phyloP scores from a whole-genome alignment of 2,797 vertebrate species.

The Darevskia nairensis region DNA sequence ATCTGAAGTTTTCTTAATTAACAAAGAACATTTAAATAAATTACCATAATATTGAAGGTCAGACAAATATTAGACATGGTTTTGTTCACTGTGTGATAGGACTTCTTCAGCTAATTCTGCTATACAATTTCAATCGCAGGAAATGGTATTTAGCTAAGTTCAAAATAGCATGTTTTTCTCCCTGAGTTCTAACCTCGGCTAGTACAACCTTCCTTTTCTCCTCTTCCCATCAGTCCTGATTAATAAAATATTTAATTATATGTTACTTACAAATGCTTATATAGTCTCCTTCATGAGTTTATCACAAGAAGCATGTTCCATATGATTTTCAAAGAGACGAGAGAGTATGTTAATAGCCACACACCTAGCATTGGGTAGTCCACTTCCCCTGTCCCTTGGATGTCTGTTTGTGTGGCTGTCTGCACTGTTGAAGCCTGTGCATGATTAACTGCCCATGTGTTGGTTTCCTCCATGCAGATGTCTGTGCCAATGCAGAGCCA shows the following conservation, averaged over 20 bases:
- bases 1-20: slow-evolving; percentile 81
- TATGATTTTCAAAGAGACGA: too few species aligned
- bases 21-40: slow-evolving; percentile 80
- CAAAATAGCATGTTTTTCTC: slow-evolving; percentile 29
- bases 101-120: slow-evolving; percentile 28
- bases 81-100: slow-evolving; percentile 47
- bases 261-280: background rate
- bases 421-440: background rate
- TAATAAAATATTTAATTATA: slow-evolving; percentile 4
- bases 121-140: slow-evolving; percentile 29
- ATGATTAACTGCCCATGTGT: background rate
- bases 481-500: background rate
- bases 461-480: background rate
- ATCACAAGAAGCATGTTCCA: background rate
- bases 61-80: slow-evolving; percentile 70
- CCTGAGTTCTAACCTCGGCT: slow-evolving; percentile 28
- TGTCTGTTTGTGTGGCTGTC: background rate
- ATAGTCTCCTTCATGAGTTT: background rate
- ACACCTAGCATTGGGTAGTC: background rate
- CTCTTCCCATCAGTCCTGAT: background rate
- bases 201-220: slow-evolving; percentile 30
- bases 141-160: slow-evolving; percentile 43
- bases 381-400: background rate
- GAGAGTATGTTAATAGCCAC: background rate
- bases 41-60: slow-evolving; percentile 81